Conservation (phyloP, 2,113 vertebrate genomes). For the Takifugu bimaculatus region DNA sequence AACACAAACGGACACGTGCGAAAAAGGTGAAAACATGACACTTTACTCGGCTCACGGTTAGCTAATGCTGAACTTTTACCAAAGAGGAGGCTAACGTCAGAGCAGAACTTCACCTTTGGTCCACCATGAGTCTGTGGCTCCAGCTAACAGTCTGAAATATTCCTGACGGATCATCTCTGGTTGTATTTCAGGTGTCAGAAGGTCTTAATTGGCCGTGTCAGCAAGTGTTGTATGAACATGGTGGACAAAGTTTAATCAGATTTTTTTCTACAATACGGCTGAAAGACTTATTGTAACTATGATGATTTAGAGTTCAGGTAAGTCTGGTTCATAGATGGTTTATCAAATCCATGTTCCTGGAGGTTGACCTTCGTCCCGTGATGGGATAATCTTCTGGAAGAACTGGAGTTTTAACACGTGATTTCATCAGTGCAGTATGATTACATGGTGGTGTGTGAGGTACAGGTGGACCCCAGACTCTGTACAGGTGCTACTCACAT, state of each 20-base stretch:
- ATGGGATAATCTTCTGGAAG: no score
- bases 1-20: neutral
- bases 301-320: slow-evolving; percentile 17
- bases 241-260: slow-evolving; percentile 14
- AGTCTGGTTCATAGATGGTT: neutral
- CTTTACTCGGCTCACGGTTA: slow-evolving; percentile 16
- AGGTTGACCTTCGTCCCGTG: neutral
- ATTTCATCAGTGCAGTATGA: no score
- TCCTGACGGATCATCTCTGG: slow-evolving; percentile 20
- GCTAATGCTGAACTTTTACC: slow-evolving; percentile 22
- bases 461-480: no score
- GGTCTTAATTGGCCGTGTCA: slow-evolving; percentile 31
- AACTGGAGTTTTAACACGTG: no score
- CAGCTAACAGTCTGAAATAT: slow-evolving; percentile 24
- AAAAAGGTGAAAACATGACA: slow-evolving; percentile 10
- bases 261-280: slow-evolving; percentile 8
- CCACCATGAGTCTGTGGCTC: slow-evolving; percentile 14
- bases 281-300: neutral
- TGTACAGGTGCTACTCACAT: no score
- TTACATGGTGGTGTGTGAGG: no score
- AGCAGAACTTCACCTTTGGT: slow-evolving; percentile 29
- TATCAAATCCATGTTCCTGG: neutral
- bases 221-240: slow-evolving; percentile 5
- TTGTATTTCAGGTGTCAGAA: slow-evolving; percentile 39
- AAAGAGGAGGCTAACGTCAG: slow-evolving; percentile 22